phyloP scores from a whole-genome alignment of 2,888 invertebrate genomes.

The Cerceris rybyensis region DNA sequence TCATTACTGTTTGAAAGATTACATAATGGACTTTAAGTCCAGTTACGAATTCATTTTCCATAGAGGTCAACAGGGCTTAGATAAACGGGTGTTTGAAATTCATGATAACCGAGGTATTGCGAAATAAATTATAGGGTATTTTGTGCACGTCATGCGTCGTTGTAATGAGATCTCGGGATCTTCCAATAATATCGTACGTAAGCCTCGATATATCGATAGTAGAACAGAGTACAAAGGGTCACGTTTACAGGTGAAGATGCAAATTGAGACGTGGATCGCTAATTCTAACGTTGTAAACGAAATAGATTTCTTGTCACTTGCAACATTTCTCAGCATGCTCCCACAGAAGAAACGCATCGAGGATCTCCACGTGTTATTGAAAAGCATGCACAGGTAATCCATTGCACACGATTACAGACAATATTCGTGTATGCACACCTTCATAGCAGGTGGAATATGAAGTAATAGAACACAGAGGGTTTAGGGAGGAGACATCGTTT shows the following conservation, averaged over 20 bases:
- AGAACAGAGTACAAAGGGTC: no score
- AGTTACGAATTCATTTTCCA: constrained; percentile 4
- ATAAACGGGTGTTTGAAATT: neutral
- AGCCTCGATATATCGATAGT: no score
- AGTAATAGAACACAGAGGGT: constrained; percentile 58
- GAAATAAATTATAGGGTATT: no score
- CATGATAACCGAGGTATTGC: no score
- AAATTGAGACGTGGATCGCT: constrained; percentile 77
- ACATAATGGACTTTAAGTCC: neutral
- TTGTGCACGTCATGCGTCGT: no score
- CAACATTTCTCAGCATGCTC: constrained; percentile 78
- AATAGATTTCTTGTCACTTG: constrained; percentile 77
- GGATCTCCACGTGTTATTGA: constrained; percentile 77
- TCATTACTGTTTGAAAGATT: constrained; percentile 3
- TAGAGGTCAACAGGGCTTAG: constrained; percentile 6
- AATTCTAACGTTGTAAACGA: constrained; percentile 75
- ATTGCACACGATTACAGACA: constrained; percentile 26
- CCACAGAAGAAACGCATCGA: constrained; percentile 77
- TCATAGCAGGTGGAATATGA: constrained; percentile 48
- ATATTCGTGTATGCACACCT: constrained; percentile 30
- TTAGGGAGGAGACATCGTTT: constrained; percentile 65
- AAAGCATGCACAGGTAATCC: constrained; percentile 77
- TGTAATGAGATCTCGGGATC: no score
- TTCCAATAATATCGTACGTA: no score
- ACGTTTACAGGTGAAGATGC: constrained; percentile 74